Evolutionary conservation across 2,113 vertebrate species (phyloP), one percentile per base, ranked within the genome.

Genomic region (Hippotragus niger): DNA sequence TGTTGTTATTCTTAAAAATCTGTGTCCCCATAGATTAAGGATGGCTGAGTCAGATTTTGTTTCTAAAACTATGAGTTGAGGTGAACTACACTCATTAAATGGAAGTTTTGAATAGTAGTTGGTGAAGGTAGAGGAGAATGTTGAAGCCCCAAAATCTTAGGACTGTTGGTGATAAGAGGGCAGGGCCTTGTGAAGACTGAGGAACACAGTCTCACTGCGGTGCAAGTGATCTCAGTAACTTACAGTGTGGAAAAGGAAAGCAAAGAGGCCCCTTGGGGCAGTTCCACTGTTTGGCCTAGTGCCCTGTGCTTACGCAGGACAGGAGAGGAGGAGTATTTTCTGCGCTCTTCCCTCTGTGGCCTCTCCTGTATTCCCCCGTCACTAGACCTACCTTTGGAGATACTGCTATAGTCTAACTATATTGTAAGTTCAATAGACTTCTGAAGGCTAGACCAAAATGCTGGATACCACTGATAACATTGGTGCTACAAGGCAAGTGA

Each of bases 401-500:
- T 82, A 76, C 76, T 87, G 7, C 27, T 81, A 25, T 76, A 86
- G 23, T 95, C 86, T 40, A 94, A 12, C 21, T 81, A 76, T 31
- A 36, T 62, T 64, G 52, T 91, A 29, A 89, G 25, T 80, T 95
- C 93, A 71, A 19, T 52, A 93, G 47, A 53, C 43, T 94, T 94
- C 45, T 64, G 87, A 89, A 82, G 43, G 0, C 27, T 90, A 80
- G 62, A 81, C 90, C 6, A 52, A 89, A 95, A 90, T 84, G n/a
- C 45, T 87, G 50, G 17, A 15, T 45, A 58, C 55, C 52, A n/a
- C 88, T 94, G 27, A 62, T 62, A 90, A 52, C 53, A 85, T 36
- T 88, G n/a, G n/a, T 92, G 89, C 55, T 93, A 1, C 43, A 83
- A 94, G 57, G 86, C 92, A 96, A 94, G 95, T 50, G 19, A 91